A percentile compares a stretch with the other conserved stretches of the same genome.
phyloP scores from a whole-genome alignment of 2,797 vertebrate genomes.

The Spinus pinus region DNA sequence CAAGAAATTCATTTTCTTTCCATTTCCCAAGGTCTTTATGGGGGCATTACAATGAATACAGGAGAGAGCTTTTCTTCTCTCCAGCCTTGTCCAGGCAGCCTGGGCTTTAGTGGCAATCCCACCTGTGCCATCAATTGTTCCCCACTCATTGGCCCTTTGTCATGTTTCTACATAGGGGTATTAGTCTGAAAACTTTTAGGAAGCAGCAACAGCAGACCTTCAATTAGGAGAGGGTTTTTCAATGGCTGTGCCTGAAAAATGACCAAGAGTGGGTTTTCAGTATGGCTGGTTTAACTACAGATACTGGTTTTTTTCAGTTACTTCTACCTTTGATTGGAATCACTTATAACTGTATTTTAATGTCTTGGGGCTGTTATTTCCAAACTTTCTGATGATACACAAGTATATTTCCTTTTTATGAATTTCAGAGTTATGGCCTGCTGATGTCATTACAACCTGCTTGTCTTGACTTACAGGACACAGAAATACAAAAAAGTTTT shows the following conservation, averaged over 20 bases:
- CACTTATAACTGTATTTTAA: not conserved
- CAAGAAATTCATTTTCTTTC: not conserved
- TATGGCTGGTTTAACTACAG: not conserved
- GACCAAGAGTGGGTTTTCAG: not conserved
- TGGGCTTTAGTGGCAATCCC: not conserved
- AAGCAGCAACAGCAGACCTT: not conserved
- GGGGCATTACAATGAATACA: rapidly evolving
- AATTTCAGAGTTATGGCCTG: not conserved
- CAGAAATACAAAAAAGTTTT: not conserved
- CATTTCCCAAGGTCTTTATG: not conserved
- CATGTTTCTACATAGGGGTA: rapidly evolving
- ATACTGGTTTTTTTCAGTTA: not conserved
- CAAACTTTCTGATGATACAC: not conserved
- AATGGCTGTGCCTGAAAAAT: not conserved
- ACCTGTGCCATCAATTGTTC: not conserved
- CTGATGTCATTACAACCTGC: not conserved
- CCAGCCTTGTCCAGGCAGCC: not conserved
- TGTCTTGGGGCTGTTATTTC: not conserved
- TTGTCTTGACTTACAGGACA: not conserved
- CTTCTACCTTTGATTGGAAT: not conserved
- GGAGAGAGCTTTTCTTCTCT: not conserved
- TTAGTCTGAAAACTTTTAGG: not conserved
- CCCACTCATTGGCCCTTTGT: not conserved
- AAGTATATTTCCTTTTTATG: not conserved
- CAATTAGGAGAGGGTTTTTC: not conserved